A percentile compares a stretch with the other conserved stretches of the same genome.
Evolutionary conservation across 1,140 invertebrate species (phyloP).

Genomic region (Idris sp.): DNA sequence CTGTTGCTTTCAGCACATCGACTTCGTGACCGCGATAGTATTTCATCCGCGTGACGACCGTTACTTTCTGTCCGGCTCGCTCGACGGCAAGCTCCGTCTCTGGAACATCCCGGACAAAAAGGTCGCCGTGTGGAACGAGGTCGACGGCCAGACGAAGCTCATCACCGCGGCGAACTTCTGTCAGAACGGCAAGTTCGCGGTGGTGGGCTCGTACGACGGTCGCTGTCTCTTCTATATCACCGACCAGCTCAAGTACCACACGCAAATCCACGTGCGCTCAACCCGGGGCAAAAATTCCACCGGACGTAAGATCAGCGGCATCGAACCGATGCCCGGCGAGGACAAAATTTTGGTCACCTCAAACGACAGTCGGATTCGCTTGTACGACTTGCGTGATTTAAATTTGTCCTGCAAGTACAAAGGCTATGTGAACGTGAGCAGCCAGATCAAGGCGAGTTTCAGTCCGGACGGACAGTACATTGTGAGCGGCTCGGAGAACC

Average conservation of each 20-base stretch:
- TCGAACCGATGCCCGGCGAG: conserved; percentile 97
- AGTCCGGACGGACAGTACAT: conserved; percentile 98
- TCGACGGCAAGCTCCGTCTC: conserved; percentile 96
- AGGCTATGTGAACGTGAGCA: conserved; percentile 96
- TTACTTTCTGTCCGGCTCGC: conserved; percentile 95
- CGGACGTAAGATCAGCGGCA: conserved; percentile 97
- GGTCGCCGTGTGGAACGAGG: conserved; percentile 97
- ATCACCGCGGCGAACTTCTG: conserved; percentile 99
- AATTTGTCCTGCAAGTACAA: conserved; percentile 98
- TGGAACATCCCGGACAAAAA: conserved; percentile 99
- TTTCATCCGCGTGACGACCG: conserved; percentile 98
- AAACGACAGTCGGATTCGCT: conserved; percentile 96
- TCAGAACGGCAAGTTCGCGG: conserved; percentile 97
- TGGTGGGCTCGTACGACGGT: conserved; percentile 98
- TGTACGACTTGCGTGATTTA: conserved; percentile 97
- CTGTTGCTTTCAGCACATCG: conserved; percentile 99
- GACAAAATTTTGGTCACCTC: conserved; percentile 98
- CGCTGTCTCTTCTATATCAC: conserved; percentile 99
- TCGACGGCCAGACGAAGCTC: conserved; percentile 94
- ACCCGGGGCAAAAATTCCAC: conserved; percentile 95
- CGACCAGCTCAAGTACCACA: conserved; percentile 98
- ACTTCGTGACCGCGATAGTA: conserved; percentile 98
- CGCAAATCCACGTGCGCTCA: conserved; percentile 96
- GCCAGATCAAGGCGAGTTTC: conserved; percentile 98
- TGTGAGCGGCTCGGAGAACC: conserved; percentile 98